A percentile compares a stretch with the other conserved stretches of the same genome.
Evolutionary conservation across 2,888 invertebrate species (phyloP).

Genomic region (Epinotia ramella): DNA sequence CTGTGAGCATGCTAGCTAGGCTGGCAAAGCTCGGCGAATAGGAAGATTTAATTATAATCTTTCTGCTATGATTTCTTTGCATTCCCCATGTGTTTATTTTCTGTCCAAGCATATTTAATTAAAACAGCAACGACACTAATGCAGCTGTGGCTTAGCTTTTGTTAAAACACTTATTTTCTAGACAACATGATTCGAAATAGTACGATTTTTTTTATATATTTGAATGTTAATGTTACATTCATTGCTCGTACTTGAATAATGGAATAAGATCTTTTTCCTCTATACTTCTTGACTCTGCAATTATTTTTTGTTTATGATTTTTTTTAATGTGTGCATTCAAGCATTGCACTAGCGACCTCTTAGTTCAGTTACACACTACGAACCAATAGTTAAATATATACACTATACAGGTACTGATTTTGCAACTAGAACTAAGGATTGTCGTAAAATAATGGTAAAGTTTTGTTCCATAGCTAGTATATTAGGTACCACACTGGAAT

Average conservation of each 20-base stretch:
- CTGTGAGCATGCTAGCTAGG: too few species aligned
- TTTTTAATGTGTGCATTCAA: too few species aligned
- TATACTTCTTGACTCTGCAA: neutral
- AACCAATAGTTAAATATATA: too few species aligned
- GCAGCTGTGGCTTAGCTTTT: neutral
- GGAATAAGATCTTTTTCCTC: neutral
- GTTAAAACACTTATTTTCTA: neutral
- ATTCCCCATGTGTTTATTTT: neutral
- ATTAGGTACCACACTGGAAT: too few species aligned
- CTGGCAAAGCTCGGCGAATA: too few species aligned
- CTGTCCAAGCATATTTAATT: slow-evolving; percentile 16
- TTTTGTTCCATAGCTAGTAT: too few species aligned
- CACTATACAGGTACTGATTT: too few species aligned
- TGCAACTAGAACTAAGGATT: too few species aligned
- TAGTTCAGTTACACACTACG: too few species aligned
- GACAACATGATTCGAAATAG: neutral
- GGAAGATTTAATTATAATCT: neutral
- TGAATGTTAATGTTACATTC: neutral
- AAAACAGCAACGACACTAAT: slow-evolving; percentile 7
- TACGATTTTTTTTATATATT: neutral
- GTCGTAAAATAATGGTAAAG: too few species aligned
- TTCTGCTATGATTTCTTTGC: neutral
- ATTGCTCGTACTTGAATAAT: neutral
- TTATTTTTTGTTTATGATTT: neutral
- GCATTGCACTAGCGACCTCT: too few species aligned